Percentiles rank a stretch among this genome's conserved stretches.
Conservation (phyloP, 2,113 vertebrate genomes). For the Notothenia rossii region DNA sequence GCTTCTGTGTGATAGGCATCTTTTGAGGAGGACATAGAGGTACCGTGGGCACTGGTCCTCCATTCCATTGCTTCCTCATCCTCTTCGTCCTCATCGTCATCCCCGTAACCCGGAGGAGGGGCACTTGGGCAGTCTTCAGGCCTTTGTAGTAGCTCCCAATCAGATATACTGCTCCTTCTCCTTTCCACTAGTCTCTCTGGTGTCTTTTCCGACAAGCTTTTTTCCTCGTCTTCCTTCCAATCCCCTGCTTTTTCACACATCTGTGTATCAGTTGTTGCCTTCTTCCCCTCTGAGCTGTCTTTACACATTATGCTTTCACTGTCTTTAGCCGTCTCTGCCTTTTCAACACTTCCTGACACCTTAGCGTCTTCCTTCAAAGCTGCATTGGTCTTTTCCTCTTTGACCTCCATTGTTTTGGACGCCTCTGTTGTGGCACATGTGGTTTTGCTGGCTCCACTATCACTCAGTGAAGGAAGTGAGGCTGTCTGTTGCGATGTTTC, state of each 20-base stretch:
- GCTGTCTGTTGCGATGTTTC: constrained; percentile 60
- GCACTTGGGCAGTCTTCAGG: constrained; percentile 70
- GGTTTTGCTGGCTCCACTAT: constrained; percentile 56
- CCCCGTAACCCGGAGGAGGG: constrained; percentile 68
- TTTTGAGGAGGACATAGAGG: constrained; percentile 79
- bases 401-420: constrained; percentile 46
- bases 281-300: constrained; percentile 46
- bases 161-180: constrained; percentile 78
- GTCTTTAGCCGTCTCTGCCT: constrained; percentile 38
- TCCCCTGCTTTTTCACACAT: constrained; percentile 47
- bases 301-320: constrained; percentile 25
- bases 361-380: constrained; percentile 46
- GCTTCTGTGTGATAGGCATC: constrained; percentile 72
- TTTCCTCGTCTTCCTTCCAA: constrained; percentile 47
- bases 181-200: constrained; percentile 74
- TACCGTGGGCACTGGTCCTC: constrained; percentile 77
- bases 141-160: constrained; percentile 76
- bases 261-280: constrained; percentile 38
- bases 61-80: constrained; percentile 61
- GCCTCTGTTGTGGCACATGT: constrained; percentile 62
- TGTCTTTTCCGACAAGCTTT: constrained; percentile 61
- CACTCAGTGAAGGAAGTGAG: constrained; percentile 70
- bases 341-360: constrained; percentile 38
- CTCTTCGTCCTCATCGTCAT: constrained; percentile 64
- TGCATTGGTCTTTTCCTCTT: constrained; percentile 42